Conservation (phyloP, 2,113 vertebrate genomes). For the Cariama cristata region DNA sequence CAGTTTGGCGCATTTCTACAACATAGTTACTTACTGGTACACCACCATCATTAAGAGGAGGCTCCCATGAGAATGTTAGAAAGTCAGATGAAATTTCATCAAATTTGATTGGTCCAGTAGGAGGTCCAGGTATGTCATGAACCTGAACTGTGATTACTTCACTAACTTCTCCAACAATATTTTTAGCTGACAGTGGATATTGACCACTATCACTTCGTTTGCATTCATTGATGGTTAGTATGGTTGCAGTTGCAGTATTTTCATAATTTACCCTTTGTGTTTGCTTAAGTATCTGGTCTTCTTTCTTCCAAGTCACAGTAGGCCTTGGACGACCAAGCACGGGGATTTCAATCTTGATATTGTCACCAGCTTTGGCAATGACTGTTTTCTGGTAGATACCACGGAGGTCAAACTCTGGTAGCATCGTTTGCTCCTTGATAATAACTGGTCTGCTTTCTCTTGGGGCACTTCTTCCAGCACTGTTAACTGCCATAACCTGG, state of each 20-base stretch:
- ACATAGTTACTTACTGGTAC: constrained; percentile 95
- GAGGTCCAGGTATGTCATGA: constrained; percentile 94
- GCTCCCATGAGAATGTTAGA: constrained; percentile 91
- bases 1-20: constrained; percentile 92
- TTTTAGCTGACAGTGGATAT: constrained; percentile 91
- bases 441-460: constrained; percentile 89
- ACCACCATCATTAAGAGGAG: constrained; percentile 95
- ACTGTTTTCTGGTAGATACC: constrained; percentile 92
- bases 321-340: constrained; percentile 93
- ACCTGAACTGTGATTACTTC: constrained; percentile 90
- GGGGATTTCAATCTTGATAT: constrained; percentile 97
- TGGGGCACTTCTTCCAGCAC: constrained; percentile 91
- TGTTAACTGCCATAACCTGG: constrained; percentile 95
- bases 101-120: constrained; percentile 93
- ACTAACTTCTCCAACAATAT: constrained; percentile 91
- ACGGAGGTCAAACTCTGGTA: constrained; percentile 93
- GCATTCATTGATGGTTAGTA: constrained; percentile 91
- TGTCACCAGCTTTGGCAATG: constrained; percentile 93
- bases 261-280: constrained; percentile 91
- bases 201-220: constrained; percentile 87
- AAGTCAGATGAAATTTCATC: constrained; percentile 92
- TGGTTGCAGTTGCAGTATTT: constrained; percentile 88
- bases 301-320: constrained; percentile 93
- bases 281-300: constrained; percentile 86
- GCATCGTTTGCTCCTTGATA: constrained; percentile 89